Evolutionary conservation across 2,888 invertebrate species (phyloP).

Genomic region (Pandemis cinnamomeana): DNA sequence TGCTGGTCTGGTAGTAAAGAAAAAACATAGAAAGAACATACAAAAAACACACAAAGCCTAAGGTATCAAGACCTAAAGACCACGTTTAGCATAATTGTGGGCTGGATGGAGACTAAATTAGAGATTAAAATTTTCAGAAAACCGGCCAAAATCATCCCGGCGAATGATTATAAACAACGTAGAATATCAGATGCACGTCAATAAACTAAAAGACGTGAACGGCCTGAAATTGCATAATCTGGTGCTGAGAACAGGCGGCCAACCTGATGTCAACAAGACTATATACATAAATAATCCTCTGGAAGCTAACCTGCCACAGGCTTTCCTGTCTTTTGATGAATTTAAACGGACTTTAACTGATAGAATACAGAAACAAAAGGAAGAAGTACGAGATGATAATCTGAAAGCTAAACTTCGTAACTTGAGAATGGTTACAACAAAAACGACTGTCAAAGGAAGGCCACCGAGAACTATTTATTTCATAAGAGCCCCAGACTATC

Average conservation of each 20-base stretch:
- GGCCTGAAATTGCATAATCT: constrained; percentile 72
- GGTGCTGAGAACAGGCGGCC: constrained; percentile 50
- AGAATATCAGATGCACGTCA: constrained; percentile 63
- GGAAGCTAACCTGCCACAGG: constrained; percentile 67
- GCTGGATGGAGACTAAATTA: too few species aligned
- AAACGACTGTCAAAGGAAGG: background rate
- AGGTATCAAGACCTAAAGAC: too few species aligned
- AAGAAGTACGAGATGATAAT: constrained; percentile 40
- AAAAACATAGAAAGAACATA: too few species aligned
- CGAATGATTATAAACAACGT: constrained; percentile 54
- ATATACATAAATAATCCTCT: constrained; percentile 75
- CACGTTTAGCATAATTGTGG: too few species aligned
- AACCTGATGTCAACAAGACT: constrained; percentile 48
- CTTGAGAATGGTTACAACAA: constrained; percentile 5
- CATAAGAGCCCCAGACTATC: background rate
- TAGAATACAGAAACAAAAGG: constrained; percentile 50
- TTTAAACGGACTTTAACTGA: constrained; percentile 61
- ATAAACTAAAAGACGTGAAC: constrained; percentile 69
- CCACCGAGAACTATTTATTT: background rate
- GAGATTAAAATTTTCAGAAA: background rate
- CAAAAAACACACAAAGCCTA: too few species aligned
- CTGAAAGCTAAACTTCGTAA: constrained; percentile 5
- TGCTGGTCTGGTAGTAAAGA: too few species aligned
- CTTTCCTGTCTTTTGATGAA: constrained; percentile 63
- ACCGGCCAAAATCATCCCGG: constrained; percentile 44